Base-by-base conservation (phyloP, 2,888 invertebrate genomes). In the Apamea monoglypha region DNA sequence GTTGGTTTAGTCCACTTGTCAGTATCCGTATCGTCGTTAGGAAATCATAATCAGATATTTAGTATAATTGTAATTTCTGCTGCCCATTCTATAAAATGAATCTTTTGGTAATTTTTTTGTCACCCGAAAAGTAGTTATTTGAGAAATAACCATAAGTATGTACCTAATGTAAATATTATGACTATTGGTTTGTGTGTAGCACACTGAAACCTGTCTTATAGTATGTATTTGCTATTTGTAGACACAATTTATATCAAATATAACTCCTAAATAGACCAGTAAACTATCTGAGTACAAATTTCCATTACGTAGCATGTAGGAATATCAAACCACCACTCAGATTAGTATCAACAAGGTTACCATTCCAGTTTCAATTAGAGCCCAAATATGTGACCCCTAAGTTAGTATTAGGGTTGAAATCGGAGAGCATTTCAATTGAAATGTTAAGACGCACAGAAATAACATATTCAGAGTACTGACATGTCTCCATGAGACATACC, bases 341-440 rank as follows among this genome's bases (percentile, higher is more conserved):
- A 74, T 86, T 75, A 76, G 73, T 76, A 80, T 80, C 82, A 87
- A 88, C 82, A 73, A 73, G 84, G 80, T 81, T 78, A 80, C 74
- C 67, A 81, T 80, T 77, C 74, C 78, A 80, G 70, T 72, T 76
- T 80, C 85, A 87, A 87, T 87, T 74, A 86, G 74, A 77, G 29
- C 70, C 47, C 29, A 76, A 66, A 59, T 74, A 82, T 85, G 84
- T 74, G 72, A 76, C 74, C 82, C 64, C 78, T 59, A 75, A 63
- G 69, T 56, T 85, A 36, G 69, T 59, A 73, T 73, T 75, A 56
- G 53, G 86, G 72, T 85, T 76, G 64, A 66, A 85, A 83, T 75
- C 40, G 53, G 72, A 81, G 81, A 74, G 32, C 14, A 50, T 64
- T 81, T 81, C 76, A 76, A 81, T 83, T 85, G 61, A 74, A 85